phyloP scores from a whole-genome alignment of 2,888 invertebrate species.

The Sepioteuthis lessoniana region DNA sequence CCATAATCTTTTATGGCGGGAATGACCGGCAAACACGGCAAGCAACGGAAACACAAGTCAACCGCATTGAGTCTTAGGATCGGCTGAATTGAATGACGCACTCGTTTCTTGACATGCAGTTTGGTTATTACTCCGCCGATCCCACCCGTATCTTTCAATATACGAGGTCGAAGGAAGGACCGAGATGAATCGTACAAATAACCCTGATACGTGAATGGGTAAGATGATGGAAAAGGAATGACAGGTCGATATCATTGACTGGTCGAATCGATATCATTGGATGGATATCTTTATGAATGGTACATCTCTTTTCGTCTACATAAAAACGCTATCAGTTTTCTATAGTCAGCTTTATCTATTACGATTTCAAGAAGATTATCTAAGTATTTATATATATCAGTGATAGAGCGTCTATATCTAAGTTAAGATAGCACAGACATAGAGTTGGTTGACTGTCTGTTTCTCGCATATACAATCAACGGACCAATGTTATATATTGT shows the following conservation, averaged over 20 bases:
- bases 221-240: not conserved
- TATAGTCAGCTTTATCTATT: not conserved
- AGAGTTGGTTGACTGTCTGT: no score
- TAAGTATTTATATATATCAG: not conserved
- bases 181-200: not conserved
- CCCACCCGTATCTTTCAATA: not conserved
- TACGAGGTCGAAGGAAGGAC: not conserved
- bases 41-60: not conserved
- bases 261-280: not conserved
- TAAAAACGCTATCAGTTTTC: not conserved
- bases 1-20: not conserved
- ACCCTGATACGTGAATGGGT: not conserved
- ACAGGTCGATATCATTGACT: no score
- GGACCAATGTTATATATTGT: no score
- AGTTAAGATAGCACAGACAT: no score
- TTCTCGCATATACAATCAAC: no score
- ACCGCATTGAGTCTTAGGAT: not conserved
- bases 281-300: not conserved
- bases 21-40: not conserved
- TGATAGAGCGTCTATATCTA: no score
- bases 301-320: not conserved
- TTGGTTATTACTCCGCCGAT: not conserved
- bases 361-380: not conserved
- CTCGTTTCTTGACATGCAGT: not conserved
- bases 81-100: not conserved